phyloP scores from a whole-genome alignment of 2,888 invertebrate species.

The Parasteatoda lunata region DNA sequence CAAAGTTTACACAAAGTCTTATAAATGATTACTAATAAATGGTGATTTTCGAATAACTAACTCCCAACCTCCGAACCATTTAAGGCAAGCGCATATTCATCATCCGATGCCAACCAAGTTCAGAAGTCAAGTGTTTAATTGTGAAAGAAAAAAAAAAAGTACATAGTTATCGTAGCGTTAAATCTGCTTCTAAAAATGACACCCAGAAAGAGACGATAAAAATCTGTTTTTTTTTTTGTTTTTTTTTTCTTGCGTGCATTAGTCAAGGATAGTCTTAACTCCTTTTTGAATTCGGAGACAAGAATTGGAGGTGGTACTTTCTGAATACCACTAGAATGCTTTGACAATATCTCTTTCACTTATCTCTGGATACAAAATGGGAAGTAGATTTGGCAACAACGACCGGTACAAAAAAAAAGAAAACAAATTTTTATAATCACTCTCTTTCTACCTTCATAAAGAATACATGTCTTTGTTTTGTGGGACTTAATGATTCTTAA shows the following conservation, averaged over 20 bases:
- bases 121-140: slow-evolving; percentile 45
- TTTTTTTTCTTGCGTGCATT: neutral
- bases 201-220: slow-evolving; percentile 17
- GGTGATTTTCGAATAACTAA: too few species aligned
- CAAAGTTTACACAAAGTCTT: too few species aligned
- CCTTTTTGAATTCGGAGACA: neutral
- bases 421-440: too few species aligned
- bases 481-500: too few species aligned
- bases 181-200: slow-evolving; percentile 6
- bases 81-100: too few species aligned
- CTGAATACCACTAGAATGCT: neutral
- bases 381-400: slow-evolving; percentile 43
- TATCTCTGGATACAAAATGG: slow-evolving; percentile 38
- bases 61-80: too few species aligned
- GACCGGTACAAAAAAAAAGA: neutral
- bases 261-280: neutral
- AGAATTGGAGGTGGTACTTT: neutral
- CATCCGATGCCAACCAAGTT: neutral
- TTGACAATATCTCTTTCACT: slow-evolving; percentile 22
- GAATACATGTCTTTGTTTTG: too few species aligned
- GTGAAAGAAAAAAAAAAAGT: slow-evolving; percentile 19
- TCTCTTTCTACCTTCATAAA: too few species aligned
- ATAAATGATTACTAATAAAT: too few species aligned
- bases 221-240: neutral
- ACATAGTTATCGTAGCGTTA: slow-evolving; percentile 10